Percentiles rank a stretch among this genome's conserved stretches.
Evolutionary conservation across 2,888 invertebrate species (phyloP).

Genomic region (Drosophila colorata): DNA sequence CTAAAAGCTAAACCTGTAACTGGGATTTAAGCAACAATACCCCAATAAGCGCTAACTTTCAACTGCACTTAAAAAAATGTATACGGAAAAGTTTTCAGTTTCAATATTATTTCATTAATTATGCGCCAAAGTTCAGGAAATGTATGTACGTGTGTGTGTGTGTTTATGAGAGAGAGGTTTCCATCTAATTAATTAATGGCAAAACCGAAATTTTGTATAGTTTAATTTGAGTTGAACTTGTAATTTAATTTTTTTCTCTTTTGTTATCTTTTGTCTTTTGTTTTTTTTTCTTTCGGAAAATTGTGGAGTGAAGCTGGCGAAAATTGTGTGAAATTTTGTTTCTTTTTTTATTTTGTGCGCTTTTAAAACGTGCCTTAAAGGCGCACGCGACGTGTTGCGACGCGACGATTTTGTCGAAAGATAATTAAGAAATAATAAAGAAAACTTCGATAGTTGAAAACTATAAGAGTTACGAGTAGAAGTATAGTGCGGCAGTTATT

Average conservation of each 20-base stretch:
- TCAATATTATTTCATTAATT: constrained; percentile 68
- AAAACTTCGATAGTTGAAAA: constrained; percentile 67
- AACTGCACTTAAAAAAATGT: constrained; percentile 46
- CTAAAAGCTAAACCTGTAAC: constrained; percentile 65
- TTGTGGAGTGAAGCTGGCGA: constrained; percentile 24
- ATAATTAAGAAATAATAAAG: constrained; percentile 69
- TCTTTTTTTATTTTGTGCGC: constrained; percentile 11
- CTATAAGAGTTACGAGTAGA: constrained; percentile 50
- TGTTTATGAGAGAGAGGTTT: constrained; percentile 19
- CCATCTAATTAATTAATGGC: constrained; percentile 10
- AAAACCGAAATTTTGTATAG: constrained; percentile 22
- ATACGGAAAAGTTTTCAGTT: constrained; percentile 57
- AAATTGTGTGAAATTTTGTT: constrained; percentile 43
- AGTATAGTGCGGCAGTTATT: constrained; percentile 38
- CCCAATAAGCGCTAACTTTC: constrained; percentile 41
- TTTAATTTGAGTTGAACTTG: constrained; percentile 33
- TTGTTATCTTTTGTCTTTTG: constrained; percentile 5
- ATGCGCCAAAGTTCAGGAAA: constrained; percentile 45
- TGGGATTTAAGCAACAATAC: constrained; percentile 47
- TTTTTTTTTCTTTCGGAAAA: constrained; percentile 33
- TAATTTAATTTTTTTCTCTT: constrained; percentile 6
- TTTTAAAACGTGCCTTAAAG: constrained; percentile 13
- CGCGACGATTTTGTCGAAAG: constrained; percentile 37
- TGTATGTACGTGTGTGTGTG: constrained; percentile 8
- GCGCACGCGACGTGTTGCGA: constrained; percentile 38